These are phyloP conservation scores for Platichthys stellatus DNA, from an alignment of 2,113 vertebrate species.

Conservation along the genomic window DNA sequence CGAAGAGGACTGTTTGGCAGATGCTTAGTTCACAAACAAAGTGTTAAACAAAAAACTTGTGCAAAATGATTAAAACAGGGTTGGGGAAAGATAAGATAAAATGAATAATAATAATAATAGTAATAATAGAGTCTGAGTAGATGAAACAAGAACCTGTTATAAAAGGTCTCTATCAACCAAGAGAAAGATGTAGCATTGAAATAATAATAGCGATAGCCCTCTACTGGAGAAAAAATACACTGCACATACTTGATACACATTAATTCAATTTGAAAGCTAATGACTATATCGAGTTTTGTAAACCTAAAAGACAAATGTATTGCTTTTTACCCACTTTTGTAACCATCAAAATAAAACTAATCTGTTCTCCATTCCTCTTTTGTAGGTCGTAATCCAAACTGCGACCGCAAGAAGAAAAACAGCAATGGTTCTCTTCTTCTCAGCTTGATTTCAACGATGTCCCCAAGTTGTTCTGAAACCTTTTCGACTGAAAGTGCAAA, in stretches of 20 bases:
- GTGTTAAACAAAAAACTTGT: neutral
- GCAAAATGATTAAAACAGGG: neutral
- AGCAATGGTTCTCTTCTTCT: neutral
- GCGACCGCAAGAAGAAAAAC: conserved; percentile 51
- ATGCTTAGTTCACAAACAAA: neutral
- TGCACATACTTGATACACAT: neutral
- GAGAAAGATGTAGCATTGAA: neutral
- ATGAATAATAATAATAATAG: neutral
- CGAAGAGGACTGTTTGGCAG: neutral
- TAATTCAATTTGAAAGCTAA: neutral
- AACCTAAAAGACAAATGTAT: neutral
- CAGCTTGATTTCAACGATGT: conserved; percentile 27
- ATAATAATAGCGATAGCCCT: conserved; percentile 18
- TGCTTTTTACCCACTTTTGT: neutral
- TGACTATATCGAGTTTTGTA: neutral
- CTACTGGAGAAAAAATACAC: conserved; percentile 45
- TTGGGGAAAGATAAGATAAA: neutral
- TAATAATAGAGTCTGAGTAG: neutral
- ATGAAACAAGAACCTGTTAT: neutral
- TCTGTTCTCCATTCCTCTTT: conserved; percentile 31
- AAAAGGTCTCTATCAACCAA: neutral
- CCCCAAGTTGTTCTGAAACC: neutral
- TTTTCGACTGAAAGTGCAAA: too few relatives aligned
- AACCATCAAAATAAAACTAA: neutral
- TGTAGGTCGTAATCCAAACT: conserved; percentile 74